These are phyloP conservation scores for Pocillopora grandis DNA, from an alignment of 92 coral and sea anemone genomes.

Conservation along the genomic window DNA sequence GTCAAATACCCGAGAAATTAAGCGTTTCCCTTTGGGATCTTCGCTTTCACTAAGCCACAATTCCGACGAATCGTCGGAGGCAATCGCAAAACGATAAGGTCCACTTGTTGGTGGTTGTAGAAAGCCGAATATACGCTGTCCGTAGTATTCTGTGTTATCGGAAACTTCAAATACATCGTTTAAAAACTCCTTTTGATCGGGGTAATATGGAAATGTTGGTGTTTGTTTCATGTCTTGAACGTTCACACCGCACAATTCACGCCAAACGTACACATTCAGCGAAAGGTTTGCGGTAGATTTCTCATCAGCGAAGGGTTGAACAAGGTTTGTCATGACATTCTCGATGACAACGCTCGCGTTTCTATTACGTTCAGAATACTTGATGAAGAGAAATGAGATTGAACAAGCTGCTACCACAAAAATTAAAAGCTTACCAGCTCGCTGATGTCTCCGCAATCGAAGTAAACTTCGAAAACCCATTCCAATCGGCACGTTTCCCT, in stretches of 20 bases:
- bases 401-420: neutral
- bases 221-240: conserved; percentile 18
- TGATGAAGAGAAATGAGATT: neutral
- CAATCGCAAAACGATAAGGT: conserved; percentile 32
- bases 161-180: conserved; percentile 19
- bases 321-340: neutral
- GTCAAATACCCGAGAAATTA: conserved; percentile 6
- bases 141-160: conserved; percentile 33
- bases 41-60: conserved; percentile 46
- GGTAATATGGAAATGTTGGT: conserved; percentile 42
- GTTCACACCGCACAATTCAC: conserved; percentile 34
- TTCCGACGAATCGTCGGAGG: conserved; percentile 37
- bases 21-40: conserved; percentile 21
- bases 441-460: conserved; percentile 11
- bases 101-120: conserved; percentile 29
- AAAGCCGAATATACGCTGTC: conserved; percentile 43
- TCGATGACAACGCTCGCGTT: neutral
- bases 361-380: neutral
- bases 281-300: too few relatives aligned
- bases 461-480: neutral
- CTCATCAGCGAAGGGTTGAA: neutral
- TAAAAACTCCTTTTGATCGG: conserved; percentile 27
- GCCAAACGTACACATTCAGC: conserved; percentile 48
- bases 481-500: neutral
- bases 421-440: neutral